phyloP scores from a whole-genome alignment of 2,888 invertebrate genomes.

The Drosophila barbarae region DNA sequence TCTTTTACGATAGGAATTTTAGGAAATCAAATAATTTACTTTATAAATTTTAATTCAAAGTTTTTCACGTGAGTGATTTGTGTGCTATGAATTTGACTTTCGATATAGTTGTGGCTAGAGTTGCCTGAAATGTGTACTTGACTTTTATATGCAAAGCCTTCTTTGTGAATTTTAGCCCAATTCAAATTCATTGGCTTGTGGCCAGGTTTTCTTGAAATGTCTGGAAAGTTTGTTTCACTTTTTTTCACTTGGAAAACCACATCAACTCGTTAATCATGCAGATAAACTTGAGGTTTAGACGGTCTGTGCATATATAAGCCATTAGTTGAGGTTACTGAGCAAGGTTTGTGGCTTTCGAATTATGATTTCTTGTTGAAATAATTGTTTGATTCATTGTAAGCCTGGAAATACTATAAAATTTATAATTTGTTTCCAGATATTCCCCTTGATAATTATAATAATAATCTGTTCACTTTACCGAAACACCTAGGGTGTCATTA shows the following conservation, averaged over 20 bases:
- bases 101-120: neutral
- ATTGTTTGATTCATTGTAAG: neutral
- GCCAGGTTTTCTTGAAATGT: conserved; percentile 37
- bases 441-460: too few relatives aligned
- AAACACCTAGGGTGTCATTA: neutral
- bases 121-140: neutral
- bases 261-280: conserved; percentile 59
- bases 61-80: neutral
- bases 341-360: neutral
- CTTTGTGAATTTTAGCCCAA: neutral
- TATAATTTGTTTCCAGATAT: too few relatives aligned
- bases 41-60: conserved; percentile 6
- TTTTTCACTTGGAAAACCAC: conserved; percentile 15
- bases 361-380: neutral
- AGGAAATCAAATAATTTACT: neutral
- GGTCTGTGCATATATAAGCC: conserved; percentile 51
- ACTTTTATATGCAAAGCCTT: neutral
- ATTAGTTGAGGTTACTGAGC: conserved; percentile 5
- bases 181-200: conserved; percentile 29
- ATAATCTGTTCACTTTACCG: neutral
- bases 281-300: conserved; percentile 55
- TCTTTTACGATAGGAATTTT: conserved; percentile 3
- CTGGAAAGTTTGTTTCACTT: conserved; percentile 53
- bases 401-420: too few relatives aligned
- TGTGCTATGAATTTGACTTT: conserved; percentile 24